A percentile compares a stretch with the other conserved stretches of the same genome.
Evolutionary conservation across 2,797 vertebrate genomes (phyloP).

Genomic region (Mionectes olivaceus): DNA sequence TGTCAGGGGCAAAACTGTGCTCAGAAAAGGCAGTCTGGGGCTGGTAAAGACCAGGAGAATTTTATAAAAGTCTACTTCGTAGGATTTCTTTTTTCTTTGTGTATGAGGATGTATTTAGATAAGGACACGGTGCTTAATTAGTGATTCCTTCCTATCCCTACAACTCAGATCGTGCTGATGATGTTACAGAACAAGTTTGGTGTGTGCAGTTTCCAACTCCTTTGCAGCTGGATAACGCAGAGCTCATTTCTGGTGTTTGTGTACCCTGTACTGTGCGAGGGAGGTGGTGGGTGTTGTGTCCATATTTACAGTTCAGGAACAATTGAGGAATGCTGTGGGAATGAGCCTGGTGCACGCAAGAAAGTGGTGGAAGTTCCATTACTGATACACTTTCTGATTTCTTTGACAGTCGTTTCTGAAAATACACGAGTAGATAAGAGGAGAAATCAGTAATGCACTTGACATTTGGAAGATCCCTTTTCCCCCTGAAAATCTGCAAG

Average conservation of each 20-base stretch:
- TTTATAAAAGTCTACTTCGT: not conserved
- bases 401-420: not conserved
- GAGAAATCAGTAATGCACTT: not conserved
- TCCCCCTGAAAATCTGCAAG: not conserved
- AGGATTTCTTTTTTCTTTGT: not conserved
- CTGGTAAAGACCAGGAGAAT: not conserved
- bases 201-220: not conserved
- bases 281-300: not conserved
- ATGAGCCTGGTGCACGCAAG: not conserved
- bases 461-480: not conserved
- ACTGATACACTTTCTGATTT: not conserved
- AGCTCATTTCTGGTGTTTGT: not conserved
- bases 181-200: not conserved
- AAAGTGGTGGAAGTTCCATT: not conserved
- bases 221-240: not conserved
- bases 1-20: not conserved
- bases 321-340: not conserved
- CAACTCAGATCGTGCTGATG: not conserved
- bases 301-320: not conserved
- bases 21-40: not conserved
- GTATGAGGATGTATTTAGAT: not conserved
- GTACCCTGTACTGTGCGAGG: accelerated
- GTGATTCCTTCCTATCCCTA: not conserved
- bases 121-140: not conserved
- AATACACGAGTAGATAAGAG: not conserved